These are phyloP conservation scores for Oreocharis arfaki DNA, from an alignment of 2,113 vertebrate genomes.

Conservation along the genomic window DNA sequence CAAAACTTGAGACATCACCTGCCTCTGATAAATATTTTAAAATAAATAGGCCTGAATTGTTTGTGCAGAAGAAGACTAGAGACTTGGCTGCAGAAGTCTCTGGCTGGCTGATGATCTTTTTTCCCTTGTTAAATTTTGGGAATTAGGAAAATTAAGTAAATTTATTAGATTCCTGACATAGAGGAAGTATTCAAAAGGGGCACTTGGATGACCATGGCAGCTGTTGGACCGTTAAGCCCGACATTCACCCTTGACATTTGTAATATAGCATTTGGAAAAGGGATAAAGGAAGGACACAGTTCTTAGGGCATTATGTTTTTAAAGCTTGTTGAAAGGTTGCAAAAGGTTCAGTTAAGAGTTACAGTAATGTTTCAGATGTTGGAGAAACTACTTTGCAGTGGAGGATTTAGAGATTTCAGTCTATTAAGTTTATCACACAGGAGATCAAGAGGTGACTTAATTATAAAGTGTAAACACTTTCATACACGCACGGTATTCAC, in stretches of 20 bases:
- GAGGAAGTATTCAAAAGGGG: neutral
- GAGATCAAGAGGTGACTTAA: constrained; percentile 37
- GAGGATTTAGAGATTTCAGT: constrained; percentile 3
- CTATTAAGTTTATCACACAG: neutral
- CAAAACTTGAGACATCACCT: neutral
- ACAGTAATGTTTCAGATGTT: neutral
- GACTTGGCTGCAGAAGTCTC: neutral
- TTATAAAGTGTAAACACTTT: constrained; percentile 26
- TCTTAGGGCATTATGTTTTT: neutral
- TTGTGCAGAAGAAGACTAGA: neutral
- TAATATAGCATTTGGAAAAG: neutral
- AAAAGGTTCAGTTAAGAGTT: neutral
- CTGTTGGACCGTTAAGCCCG: neutral
- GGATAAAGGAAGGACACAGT: neutral
- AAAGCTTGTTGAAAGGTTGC: neutral
- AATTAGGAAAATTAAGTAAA: neutral
- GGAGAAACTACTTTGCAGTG: neutral
- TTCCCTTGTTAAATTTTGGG: neutral
- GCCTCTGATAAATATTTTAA: neutral
- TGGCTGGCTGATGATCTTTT: neutral
- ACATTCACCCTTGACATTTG: neutral
- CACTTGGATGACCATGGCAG: neutral
- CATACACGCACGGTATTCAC: neutral
- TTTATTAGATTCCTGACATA: neutral
- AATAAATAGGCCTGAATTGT: neutral